A percentile compares a stretch with the other conserved stretches of the same genome.
phyloP scores from a whole-genome alignment of 2,113 vertebrate species.

The Butorides virescens region DNA sequence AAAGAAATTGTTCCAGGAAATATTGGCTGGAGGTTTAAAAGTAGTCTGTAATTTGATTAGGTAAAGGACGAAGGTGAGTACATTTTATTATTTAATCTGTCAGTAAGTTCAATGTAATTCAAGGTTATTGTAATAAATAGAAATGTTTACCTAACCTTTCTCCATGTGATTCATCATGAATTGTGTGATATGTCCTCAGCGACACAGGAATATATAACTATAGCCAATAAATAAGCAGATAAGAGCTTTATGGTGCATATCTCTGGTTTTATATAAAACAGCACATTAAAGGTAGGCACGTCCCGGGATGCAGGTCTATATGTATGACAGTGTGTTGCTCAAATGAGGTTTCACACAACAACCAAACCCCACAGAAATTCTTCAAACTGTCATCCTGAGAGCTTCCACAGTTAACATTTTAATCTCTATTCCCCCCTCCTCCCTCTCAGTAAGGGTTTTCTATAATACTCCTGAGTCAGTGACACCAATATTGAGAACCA shows the following conservation, averaged over 20 bases:
- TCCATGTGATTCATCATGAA: not conserved
- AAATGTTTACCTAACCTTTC: constrained; percentile 22
- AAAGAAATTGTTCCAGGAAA: not conserved
- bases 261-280: not conserved
- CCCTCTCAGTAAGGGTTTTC: not conserved
- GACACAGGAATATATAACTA: not conserved
- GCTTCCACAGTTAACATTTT: not conserved
- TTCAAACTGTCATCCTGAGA: not conserved
- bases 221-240: not conserved
- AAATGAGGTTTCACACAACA: not conserved
- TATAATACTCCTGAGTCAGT: not conserved
- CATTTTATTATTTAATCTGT: not conserved
- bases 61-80: not conserved
- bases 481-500: not conserved
- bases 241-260: not conserved
- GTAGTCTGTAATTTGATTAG: not conserved
- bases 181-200: not conserved
- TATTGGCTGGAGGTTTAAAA: not conserved
- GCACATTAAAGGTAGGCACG: not conserved
- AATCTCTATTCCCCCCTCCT: accelerated
- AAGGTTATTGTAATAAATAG: constrained; percentile 1
- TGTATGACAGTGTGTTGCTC: not conserved
- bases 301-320: not conserved
- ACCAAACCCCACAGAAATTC: not conserved
- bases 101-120: constrained; percentile 10